A percentile compares a stretch with the other conserved stretches of the same genome.
Evolutionary conservation across 2,888 invertebrate genomes (phyloP).

Genomic region (Drosophila birchii): DNA sequence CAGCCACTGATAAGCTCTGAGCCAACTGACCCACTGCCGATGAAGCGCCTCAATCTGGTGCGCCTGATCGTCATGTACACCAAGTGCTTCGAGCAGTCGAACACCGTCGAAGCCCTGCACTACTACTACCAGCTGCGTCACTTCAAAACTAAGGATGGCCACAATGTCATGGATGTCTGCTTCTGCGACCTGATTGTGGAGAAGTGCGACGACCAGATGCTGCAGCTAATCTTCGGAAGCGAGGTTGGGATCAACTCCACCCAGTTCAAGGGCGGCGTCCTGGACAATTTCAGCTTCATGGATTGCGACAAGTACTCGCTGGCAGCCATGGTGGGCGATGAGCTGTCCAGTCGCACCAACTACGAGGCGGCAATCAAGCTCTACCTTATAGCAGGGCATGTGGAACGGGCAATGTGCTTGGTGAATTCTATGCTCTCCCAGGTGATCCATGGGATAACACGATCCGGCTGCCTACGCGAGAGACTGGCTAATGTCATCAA

Average conservation of each 20-base stretch:
- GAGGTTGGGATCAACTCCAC: slow-evolving; percentile 84
- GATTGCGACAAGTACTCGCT: slow-evolving; percentile 87
- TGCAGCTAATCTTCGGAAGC: slow-evolving; percentile 88
- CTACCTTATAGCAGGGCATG: slow-evolving; percentile 95
- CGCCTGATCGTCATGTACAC: slow-evolving; percentile 95
- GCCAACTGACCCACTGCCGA: slow-evolving; percentile 87
- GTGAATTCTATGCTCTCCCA: slow-evolving; percentile 93
- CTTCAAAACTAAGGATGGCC: slow-evolving; percentile 90
- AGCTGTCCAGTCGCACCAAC: slow-evolving; percentile 92
- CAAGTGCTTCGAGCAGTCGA: slow-evolving; percentile 94
- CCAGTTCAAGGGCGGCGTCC: slow-evolving; percentile 86
- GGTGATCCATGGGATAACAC: slow-evolving; percentile 87
- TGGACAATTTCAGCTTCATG: slow-evolving; percentile 91
- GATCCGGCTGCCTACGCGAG: slow-evolving; percentile 85
- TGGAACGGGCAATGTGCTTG: slow-evolving; percentile 93
- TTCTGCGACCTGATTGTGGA: slow-evolving; percentile 93
- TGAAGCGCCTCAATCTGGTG: slow-evolving; percentile 94
- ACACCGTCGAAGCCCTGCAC: slow-evolving; percentile 95
- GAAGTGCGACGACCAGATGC: slow-evolving; percentile 88
- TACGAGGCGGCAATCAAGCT: slow-evolving; percentile 96
- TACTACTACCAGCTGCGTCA: slow-evolving; percentile 91
- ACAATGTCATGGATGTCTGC: slow-evolving; percentile 94
- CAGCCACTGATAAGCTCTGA: slow-evolving; percentile 87
- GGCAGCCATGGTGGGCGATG: slow-evolving; percentile 89
- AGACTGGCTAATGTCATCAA: slow-evolving; percentile 82